These are phyloP conservation scores for Clarias magur DNA, from an alignment of 2,113 vertebrate genomes.

Conservation along the genomic window DNA sequence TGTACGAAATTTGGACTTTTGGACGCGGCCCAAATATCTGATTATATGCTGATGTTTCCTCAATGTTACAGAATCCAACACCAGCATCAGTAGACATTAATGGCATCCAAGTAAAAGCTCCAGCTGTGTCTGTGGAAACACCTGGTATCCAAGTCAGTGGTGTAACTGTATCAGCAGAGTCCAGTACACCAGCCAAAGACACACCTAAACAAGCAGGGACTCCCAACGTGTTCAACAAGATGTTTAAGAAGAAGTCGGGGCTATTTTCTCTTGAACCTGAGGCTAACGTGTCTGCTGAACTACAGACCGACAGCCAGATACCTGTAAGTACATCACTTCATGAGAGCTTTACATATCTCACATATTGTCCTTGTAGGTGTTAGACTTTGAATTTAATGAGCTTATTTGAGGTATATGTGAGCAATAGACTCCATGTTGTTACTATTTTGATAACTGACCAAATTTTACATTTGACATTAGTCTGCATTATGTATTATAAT, in stretches of 20 bases:
- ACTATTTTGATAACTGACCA: too few species aligned
- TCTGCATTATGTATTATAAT: neutral
- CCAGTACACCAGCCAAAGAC: slow-evolving; percentile 26
- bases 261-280: slow-evolving; percentile 7
- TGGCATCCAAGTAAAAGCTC: slow-evolving; percentile 60
- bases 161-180: slow-evolving; percentile 11
- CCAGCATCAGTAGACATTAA: slow-evolving; percentile 54
- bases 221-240: slow-evolving; percentile 71
- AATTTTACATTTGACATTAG: neutral
- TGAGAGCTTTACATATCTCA: neutral
- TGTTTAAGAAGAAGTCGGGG: slow-evolving; percentile 75
- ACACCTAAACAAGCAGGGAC: slow-evolving; percentile 40
- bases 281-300: neutral
- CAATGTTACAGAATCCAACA: neutral
- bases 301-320: too few species aligned
- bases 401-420: too few species aligned
- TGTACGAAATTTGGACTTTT: neutral
- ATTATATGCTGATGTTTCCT: too few species aligned
- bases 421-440: neutral
- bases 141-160: neutral
- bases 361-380: too few species aligned
- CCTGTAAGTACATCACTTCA: slow-evolving; percentile 45
- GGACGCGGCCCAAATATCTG: too few species aligned
- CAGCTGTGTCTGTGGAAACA: neutral
- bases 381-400: too few species aligned